A percentile compares a stretch with the other conserved stretches of the same genome.
phyloP scores from a whole-genome alignment of 2,797 vertebrate species.

The Gymnothorax javanicus region DNA sequence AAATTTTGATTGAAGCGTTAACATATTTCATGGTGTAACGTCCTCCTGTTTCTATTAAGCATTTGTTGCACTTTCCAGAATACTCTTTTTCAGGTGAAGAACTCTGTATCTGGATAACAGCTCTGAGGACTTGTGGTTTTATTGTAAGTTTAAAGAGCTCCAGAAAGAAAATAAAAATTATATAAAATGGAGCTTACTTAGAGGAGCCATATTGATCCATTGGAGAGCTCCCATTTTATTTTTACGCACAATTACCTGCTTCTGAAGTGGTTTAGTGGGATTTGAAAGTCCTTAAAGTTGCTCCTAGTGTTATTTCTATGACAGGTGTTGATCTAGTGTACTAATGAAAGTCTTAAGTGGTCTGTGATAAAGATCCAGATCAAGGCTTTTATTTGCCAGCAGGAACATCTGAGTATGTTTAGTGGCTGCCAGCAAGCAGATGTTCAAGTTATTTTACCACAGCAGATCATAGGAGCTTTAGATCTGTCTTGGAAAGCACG shows the following conservation, averaged over 20 bases:
- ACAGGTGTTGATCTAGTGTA: conserved; percentile 23
- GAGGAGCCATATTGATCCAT: background rate
- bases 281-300: background rate
- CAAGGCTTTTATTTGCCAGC: background rate
- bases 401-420: background rate
- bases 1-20: background rate
- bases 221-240: background rate
- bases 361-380: conserved; percentile 13
- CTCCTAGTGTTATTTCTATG: background rate
- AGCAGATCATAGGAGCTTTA: background rate
- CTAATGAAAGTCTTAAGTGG: conserved; percentile 15
- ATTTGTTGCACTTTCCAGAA: background rate
- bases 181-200: background rate
- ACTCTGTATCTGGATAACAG: background rate
- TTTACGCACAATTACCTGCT: background rate
- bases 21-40: background rate
- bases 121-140: background rate
- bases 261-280: background rate
- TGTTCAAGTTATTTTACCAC: background rate
- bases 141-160: background rate
- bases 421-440: conserved; percentile 23
- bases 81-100: background rate
- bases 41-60: background rate
- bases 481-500: background rate
- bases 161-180: background rate